phyloP scores from a whole-genome alignment of 2,113 vertebrate species.

The Dryoscopus gambensis region DNA sequence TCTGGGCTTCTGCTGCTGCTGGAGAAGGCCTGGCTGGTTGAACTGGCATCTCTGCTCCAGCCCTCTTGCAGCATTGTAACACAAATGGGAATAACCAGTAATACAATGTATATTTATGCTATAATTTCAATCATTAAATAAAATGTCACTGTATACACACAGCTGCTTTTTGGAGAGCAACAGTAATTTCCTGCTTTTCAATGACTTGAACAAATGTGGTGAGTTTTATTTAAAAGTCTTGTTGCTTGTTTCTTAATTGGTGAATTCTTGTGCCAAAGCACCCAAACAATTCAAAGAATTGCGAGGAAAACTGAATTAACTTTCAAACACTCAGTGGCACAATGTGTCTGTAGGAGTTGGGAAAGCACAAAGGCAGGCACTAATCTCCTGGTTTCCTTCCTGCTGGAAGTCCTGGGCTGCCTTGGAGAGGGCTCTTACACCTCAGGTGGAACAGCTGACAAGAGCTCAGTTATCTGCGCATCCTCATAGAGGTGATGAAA shows the following conservation, averaged over 20 bases:
- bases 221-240: constrained; percentile 40
- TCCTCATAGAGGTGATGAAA: background rate
- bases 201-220: constrained; percentile 13
- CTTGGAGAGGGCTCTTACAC: background rate
- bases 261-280: constrained; percentile 33
- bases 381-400: background rate
- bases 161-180: constrained; percentile 60
- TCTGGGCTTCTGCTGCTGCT: background rate
- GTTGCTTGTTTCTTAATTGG: constrained; percentile 38
- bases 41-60: background rate
- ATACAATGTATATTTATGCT: constrained; percentile 45
- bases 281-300: background rate
- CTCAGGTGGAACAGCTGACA: background rate
- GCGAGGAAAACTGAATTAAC: background rate
- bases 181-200: constrained; percentile 60
- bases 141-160: constrained; percentile 56
- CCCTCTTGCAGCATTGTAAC: background rate
- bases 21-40: background rate
- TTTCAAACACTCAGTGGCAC: background rate
- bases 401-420: background rate
- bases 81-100: constrained; percentile 16
- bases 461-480: background rate
- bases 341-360: background rate
- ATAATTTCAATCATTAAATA: constrained; percentile 56
- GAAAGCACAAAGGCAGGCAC: background rate